A percentile compares a stretch with the other conserved stretches of the same genome.
These are phyloP conservation scores for Microctenopoma lineatum DNA, from an alignment of 2,797 vertebrate genomes.

Conservation along the genomic window DNA sequence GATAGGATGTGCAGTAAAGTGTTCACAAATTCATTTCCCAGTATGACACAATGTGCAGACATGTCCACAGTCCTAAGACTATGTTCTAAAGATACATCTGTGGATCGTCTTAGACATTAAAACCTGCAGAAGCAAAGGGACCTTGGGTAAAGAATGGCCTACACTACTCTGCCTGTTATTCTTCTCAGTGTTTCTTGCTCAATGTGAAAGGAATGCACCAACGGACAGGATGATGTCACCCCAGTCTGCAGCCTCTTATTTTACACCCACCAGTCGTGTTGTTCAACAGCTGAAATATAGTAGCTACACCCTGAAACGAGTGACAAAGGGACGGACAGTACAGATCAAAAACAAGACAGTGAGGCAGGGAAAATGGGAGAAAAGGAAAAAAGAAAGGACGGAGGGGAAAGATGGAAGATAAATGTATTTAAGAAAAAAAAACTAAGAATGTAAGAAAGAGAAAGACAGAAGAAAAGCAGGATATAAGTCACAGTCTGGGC, in stretches of 20 bases:
- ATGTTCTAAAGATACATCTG: constrained; percentile 29
- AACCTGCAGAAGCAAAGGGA: constrained; percentile 51
- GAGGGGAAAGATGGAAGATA: neutral
- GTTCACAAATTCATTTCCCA: constrained; percentile 5
- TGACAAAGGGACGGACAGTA: neutral
- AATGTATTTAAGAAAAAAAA: neutral
- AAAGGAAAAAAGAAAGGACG: neutral
- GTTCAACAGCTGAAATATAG: constrained; percentile 47
- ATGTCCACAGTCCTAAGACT: constrained; percentile 17
- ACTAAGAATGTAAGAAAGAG: constrained; percentile 23
- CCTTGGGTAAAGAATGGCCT: constrained; percentile 28
- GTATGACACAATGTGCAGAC: constrained; percentile 19
- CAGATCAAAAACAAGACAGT: neutral
- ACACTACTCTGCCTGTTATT: constrained; percentile 40
- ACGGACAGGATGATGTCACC: constrained; percentile 74
- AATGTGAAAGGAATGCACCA: constrained; percentile 73
- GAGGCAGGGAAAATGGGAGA: neutral
- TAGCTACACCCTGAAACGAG: constrained; percentile 27
- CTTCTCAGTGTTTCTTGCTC: constrained; percentile 62
- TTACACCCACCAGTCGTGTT: constrained; percentile 43
- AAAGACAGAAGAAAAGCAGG: constrained; percentile 58
- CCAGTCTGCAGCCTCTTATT: constrained; percentile 59
- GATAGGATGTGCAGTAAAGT: constrained; percentile 31
- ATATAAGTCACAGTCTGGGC: constrained; percentile 69
- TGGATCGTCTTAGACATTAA: constrained; percentile 53